Evolutionary conservation across 2,797 vertebrate genomes (phyloP).

Genomic region (Argya squamiceps): DNA sequence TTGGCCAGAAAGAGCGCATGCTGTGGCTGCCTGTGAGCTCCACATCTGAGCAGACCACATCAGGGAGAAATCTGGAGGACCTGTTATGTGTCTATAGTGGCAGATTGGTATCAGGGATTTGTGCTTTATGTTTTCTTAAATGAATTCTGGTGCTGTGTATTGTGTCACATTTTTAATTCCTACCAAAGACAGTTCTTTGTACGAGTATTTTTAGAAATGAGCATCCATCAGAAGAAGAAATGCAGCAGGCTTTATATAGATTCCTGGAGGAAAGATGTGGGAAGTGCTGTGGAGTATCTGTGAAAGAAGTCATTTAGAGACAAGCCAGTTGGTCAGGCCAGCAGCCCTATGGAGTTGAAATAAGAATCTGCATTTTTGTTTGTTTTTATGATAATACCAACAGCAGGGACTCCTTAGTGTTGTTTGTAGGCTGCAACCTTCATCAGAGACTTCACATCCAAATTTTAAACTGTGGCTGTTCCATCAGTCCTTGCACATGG

Average conservation of each 20-base stretch:
- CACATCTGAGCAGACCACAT: not conserved
- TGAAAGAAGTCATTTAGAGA: not conserved
- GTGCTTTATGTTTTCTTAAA: not conserved
- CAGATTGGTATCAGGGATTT: not conserved
- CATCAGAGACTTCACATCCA: not conserved
- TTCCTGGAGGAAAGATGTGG: not conserved
- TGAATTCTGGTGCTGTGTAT: not conserved
- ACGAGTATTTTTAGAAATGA: conserved; percentile 12
- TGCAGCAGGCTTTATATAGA: not conserved
- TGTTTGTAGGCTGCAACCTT: not conserved
- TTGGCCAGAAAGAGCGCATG: not conserved
- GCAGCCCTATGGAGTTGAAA: not conserved
- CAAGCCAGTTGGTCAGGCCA: not conserved
- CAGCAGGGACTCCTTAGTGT: not conserved
- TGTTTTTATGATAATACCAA: not conserved
- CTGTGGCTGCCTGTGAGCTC: not conserved
- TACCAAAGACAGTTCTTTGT: not conserved
- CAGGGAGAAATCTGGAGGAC: not conserved
- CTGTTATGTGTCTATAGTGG: not conserved
- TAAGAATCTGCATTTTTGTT: not conserved
- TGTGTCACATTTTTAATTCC: conserved; percentile 1
- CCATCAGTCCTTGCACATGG: not conserved
- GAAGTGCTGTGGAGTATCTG: not conserved
- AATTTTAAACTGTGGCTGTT: not conserved
- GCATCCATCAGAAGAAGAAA: not conserved